Evolutionary conservation across 2,113 vertebrate species (phyloP).

Genomic region (Taurulus bubalis): DNA sequence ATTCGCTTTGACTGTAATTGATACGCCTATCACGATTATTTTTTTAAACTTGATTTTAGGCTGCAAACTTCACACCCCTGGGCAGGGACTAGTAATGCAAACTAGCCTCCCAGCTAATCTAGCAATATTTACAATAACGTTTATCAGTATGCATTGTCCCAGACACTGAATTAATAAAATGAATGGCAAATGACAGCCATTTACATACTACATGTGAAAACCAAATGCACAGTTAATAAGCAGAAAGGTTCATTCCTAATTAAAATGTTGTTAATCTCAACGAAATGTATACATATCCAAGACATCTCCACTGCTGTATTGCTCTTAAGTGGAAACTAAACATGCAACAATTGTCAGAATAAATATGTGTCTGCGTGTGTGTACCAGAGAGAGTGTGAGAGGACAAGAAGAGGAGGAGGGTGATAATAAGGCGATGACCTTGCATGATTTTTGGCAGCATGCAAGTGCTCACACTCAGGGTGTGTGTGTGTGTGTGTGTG

Average conservation of each 20-base stretch:
- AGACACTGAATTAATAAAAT: background rate
- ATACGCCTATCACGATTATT: background rate
- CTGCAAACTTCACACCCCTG: background rate
- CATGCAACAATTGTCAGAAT: no score
- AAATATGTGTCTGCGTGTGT: slow-evolving; percentile 11
- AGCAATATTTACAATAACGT: background rate
- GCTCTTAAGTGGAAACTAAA: background rate
- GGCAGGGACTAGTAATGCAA: background rate
- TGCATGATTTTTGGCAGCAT: slow-evolving; percentile 62
- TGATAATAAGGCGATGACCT: slow-evolving; percentile 68
- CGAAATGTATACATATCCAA: background rate
- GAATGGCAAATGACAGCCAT: background rate
- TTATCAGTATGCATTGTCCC: background rate
- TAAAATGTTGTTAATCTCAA: background rate
- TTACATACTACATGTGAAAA: background rate
- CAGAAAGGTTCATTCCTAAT: background rate
- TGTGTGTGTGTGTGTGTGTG: slow-evolving; percentile 20
- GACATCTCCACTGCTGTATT: background rate
- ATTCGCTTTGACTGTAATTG: background rate
- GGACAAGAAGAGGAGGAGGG: slow-evolving; percentile 48
- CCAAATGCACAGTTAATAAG: background rate
- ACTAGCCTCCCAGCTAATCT: background rate
- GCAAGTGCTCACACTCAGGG: slow-evolving; percentile 41
- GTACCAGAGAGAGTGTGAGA: slow-evolving; percentile 30
- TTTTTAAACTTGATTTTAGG: background rate